Evolutionary conservation across 1,140 invertebrate species (phyloP).

Genomic region (Euwallacea similis): DNA sequence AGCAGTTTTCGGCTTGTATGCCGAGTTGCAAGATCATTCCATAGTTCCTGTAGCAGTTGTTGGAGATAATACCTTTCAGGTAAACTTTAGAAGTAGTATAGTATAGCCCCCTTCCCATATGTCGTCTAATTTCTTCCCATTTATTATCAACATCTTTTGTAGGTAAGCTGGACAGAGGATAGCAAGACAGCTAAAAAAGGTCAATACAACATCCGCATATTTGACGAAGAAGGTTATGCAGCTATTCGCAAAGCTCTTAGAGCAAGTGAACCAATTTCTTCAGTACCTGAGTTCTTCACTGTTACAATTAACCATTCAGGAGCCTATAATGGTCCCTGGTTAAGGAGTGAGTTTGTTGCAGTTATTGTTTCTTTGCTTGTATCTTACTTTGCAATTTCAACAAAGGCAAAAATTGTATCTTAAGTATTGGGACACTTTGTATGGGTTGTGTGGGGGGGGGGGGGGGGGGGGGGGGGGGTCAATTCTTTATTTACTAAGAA

Average conservation of each 20-base stretch:
- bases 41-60: slow-evolving; percentile 77
- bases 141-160: slow-evolving; percentile 32
- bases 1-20: slow-evolving; percentile 75
- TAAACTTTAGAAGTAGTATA: slow-evolving; percentile 50
- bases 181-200: slow-evolving; percentile 77
- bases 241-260: slow-evolving; percentile 75
- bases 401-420: slow-evolving; percentile 62
- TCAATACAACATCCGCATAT: slow-evolving; percentile 77
- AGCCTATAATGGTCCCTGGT: slow-evolving; percentile 86
- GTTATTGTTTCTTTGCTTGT: slow-evolving; percentile 75
- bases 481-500: no score
- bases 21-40: slow-evolving; percentile 78
- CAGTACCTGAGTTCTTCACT: slow-evolving; percentile 73
- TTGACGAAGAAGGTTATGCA: slow-evolving; percentile 89
- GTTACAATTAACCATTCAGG: slow-evolving; percentile 80
- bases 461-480: no score
- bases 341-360: slow-evolving; percentile 90
- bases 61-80: slow-evolving; percentile 77
- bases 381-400: slow-evolving; percentile 83
- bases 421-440: slow-evolving; percentile 10
- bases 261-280: slow-evolving; percentile 65
- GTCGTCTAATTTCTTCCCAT: neutral
- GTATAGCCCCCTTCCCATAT: neutral
- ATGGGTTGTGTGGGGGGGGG: no score
- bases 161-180: slow-evolving; percentile 93